Base-by-base conservation (phyloP, 30 jellyfish, hydroid and myxozoan species). In the Aurelia coerulea region DNA sequence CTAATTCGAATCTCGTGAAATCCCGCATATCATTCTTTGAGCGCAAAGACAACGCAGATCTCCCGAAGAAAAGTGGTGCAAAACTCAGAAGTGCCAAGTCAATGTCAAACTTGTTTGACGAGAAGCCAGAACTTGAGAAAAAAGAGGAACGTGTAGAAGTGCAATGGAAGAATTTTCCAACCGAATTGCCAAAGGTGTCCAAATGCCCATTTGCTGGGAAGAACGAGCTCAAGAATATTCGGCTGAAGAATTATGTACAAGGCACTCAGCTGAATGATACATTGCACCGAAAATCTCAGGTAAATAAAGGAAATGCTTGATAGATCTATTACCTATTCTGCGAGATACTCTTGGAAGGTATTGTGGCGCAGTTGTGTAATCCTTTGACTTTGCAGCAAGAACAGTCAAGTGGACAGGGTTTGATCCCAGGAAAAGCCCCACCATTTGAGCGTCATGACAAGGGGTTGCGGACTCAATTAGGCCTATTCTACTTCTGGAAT, bases 241-340 rank as follows among this genome's bases (percentile, higher is more conserved):
- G 85, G 8, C 65, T 96, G 84, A 92, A 80, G 79, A 86, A 82
- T 64, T 92, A 80, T 83, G 92, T 69, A 75, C 62, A 70, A 67
- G 96, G 50, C 16, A 91, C 72, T 76, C 97, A 56, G 78, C 94
- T 49, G 82, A 87, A 68, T 76, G 98, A 84, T 41, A 72, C 84
- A 8, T 73, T 84, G 82, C 93, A 84, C 63, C 34, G 10, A 62
- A 73, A 84, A 32, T 81, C 93, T 9, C 39, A 72, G 80, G 93
- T 84, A 73, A 34, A 87, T 31, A n/a, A 23, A 23, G 29, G 29
- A 23, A 23, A 23, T 23, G 29, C 29, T 23, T 23, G 29, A 23
- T 23, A 23, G 29, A 23, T 23, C 29, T 23, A 23, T 23, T 23
- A 23, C 29, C 29, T 23, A 23, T 23, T 23, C 29, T 23, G 29